phyloP scores from a whole-genome alignment of 37 sponge, comb jelly and placozoan species.

The Haliclona indistincta region DNA sequence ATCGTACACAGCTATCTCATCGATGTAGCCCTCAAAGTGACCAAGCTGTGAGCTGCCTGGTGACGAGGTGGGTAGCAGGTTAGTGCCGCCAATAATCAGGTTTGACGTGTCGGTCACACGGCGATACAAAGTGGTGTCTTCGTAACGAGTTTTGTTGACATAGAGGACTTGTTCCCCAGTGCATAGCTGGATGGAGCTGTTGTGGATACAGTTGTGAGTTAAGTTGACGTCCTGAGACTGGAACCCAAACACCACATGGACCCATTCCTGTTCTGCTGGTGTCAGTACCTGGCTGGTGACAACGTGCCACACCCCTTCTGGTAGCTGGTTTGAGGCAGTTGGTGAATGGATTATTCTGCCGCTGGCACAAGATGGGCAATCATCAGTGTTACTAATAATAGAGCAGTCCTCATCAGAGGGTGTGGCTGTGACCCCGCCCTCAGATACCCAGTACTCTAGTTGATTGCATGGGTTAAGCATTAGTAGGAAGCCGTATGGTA shows the following conservation, averaged over 20 bases:
- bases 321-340: background rate
- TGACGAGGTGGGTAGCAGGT: background rate
- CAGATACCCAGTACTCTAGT: conserved; percentile 71
- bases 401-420: conserved; percentile 1
- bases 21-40: conserved; percentile 47
- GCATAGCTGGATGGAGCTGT: background rate
- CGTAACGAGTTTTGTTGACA: background rate
- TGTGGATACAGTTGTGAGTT: background rate
- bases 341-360: background rate
- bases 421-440: conserved; percentile 9
- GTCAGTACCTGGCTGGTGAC: background rate
- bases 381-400: background rate
- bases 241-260: conserved; percentile 44
- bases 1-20: conserved; percentile 56
- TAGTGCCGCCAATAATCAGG: conserved; percentile 43
- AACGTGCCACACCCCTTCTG: conserved; percentile 61
- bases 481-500: conserved; percentile 52
- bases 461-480: conserved; percentile 75
- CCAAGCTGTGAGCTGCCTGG: background rate
- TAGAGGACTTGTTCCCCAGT: conserved; percentile 26
- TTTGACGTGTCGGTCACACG: background rate
- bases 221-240: background rate
- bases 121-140: background rate
- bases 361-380: conserved; percentile 40
- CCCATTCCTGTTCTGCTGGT: conserved; percentile 20